phyloP scores from a whole-genome alignment of 1,140 invertebrate species.

The Brachionus angularis region DNA sequence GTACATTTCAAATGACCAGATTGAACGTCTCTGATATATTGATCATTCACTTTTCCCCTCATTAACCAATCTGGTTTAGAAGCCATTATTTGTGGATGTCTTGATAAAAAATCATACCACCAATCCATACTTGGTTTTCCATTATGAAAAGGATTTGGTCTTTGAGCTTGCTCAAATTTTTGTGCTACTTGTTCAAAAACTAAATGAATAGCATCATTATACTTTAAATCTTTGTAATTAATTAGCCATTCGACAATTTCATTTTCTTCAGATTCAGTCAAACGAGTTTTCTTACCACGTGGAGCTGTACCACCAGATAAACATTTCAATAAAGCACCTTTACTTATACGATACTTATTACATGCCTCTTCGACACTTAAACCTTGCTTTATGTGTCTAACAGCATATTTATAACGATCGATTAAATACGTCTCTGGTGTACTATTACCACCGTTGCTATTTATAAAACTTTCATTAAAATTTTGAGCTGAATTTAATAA shows the following conservation, averaged over 20 bases:
- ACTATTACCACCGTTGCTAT: neutral
- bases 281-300: conserved; percentile 33
- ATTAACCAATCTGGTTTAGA: conserved; percentile 44
- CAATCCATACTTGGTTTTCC: conserved; percentile 43
- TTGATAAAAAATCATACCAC: conserved; percentile 44
- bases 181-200: conserved; percentile 40
- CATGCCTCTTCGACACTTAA: conserved; percentile 40
- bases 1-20: conserved; percentile 43
- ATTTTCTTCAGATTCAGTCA: conserved; percentile 40
- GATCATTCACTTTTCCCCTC: conserved; percentile 43
- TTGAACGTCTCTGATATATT: conserved; percentile 42
- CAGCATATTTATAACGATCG: conserved; percentile 42
- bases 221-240: conserved; percentile 36
- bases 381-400: conserved; percentile 42
- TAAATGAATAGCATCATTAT: conserved; percentile 43
- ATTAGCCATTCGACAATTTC: conserved; percentile 45
- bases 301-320: conserved; percentile 33
- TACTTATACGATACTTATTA: conserved; percentile 39
- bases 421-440: conserved; percentile 40
- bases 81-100: conserved; percentile 43
- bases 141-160: conserved; percentile 42
- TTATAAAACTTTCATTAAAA: conserved; percentile 32
- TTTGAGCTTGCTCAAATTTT: conserved; percentile 27
- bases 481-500: conserved; percentile 10
- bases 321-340: conserved; percentile 27